These are phyloP conservation scores for Microcaecilia unicolor DNA, from an alignment of 2,797 vertebrate genomes.

Conservation along the genomic window DNA sequence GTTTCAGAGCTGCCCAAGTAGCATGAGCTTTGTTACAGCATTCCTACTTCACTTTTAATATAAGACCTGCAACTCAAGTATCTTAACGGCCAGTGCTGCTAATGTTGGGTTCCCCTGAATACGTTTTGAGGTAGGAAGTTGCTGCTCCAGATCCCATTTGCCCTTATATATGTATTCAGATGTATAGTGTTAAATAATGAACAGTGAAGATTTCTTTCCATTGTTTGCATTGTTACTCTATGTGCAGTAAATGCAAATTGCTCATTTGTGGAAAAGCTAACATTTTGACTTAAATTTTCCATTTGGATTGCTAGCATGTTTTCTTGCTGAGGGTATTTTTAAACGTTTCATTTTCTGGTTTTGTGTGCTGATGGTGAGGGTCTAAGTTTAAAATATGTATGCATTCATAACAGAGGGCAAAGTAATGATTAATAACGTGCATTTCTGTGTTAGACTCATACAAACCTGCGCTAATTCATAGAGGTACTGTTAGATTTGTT, in stretches of 20 bases:
- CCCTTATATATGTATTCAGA: slow-evolving; percentile 13
- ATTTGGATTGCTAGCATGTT: no score
- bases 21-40: slow-evolving; percentile 58
- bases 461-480: not conserved
- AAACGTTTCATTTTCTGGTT: not conserved
- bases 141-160: slow-evolving; percentile 13
- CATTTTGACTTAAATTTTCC: no score
- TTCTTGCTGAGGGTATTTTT: no score
- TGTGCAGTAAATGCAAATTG: slow-evolving; percentile 16
- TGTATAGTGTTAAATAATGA: slow-evolving; percentile 16
- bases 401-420: not conserved
- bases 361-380: not conserved
- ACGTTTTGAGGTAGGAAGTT: slow-evolving; percentile 41
- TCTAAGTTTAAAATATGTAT: not conserved
- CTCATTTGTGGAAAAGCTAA: slow-evolving; percentile 7
- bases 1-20: slow-evolving; percentile 39
- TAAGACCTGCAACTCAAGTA: slow-evolving; percentile 10
- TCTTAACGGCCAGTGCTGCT: slow-evolving; percentile 26
- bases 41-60: slow-evolving; percentile 30
- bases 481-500: rapidly evolving
- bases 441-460: no score
- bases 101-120: slow-evolving; percentile 22
- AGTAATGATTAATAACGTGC: no score
- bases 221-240: slow-evolving; percentile 33
- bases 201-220: slow-evolving; percentile 16